Conservation (phyloP, 2,888 invertebrate genomes). For the Matsumyia berberina region DNA sequence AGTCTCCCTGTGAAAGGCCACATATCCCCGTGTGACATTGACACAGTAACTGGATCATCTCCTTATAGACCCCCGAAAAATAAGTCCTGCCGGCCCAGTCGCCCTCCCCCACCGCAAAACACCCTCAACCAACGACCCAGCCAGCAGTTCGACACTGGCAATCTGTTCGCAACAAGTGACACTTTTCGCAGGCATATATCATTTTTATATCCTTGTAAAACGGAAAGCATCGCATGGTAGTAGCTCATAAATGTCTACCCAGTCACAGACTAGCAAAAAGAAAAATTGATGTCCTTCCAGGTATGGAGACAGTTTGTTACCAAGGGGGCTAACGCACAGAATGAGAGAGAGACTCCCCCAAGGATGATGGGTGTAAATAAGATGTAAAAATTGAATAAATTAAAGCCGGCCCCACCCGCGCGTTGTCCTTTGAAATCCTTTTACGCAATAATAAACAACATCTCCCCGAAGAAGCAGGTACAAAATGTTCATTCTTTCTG, state of each 20-base stretch:
- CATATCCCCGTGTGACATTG: slow-evolving; percentile 68
- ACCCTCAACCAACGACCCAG: not conserved
- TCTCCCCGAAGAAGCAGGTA: slow-evolving; percentile 45
- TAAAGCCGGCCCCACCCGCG: slow-evolving; percentile 44
- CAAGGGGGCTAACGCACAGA: not conserved
- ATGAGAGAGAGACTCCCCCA: slow-evolving; percentile 24
- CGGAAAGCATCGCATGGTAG: slow-evolving; percentile 78
- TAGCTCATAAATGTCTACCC: slow-evolving; percentile 77
- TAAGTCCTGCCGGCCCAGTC: slow-evolving; percentile 7
- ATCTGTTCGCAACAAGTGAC: slow-evolving; percentile 80
- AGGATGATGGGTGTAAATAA: slow-evolving; percentile 60
- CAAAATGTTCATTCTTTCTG: slow-evolving; percentile 11
- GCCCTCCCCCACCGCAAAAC: not conserved
- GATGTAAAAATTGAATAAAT: slow-evolving; percentile 68
- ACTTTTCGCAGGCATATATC: slow-evolving; percentile 82
- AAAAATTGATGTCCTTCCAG: slow-evolving; percentile 66
- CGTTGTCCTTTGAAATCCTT: slow-evolving; percentile 49
- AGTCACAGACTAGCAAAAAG: slow-evolving; percentile 16
- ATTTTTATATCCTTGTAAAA: slow-evolving; percentile 78
- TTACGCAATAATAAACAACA: slow-evolving; percentile 51
- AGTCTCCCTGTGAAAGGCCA: slow-evolving; percentile 62
- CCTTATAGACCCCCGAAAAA: slow-evolving; percentile 61
- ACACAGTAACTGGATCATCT: slow-evolving; percentile 70
- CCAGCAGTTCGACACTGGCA: slow-evolving; percentile 40
- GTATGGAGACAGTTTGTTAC: slow-evolving; percentile 43